A percentile compares a stretch with the other conserved stretches of the same genome.
Conservation (phyloP, 2,797 vertebrate genomes). For the Tinamus major region DNA sequence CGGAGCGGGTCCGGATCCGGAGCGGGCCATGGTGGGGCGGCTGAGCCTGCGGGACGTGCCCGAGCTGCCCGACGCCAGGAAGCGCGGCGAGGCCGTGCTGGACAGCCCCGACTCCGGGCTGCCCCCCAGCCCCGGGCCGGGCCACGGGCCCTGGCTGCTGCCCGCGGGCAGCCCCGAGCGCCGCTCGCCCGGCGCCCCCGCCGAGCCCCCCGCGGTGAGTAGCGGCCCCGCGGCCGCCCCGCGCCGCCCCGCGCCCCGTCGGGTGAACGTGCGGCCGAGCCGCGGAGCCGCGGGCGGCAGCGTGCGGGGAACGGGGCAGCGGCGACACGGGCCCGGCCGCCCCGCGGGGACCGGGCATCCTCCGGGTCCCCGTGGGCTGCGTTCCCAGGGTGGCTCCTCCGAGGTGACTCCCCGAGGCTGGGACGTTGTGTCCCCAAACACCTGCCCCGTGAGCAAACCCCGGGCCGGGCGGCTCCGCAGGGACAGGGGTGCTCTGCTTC, state of each 20-base stretch:
- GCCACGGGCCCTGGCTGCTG: constrained; percentile 82
- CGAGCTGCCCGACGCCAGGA: constrained; percentile 89
- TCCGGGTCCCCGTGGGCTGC: neutral
- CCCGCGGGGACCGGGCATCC: no score
- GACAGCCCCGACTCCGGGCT: constrained; percentile 95
- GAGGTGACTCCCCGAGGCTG: neutral
- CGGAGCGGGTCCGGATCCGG: neutral
- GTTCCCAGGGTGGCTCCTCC: neutral
- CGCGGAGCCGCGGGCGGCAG: no score
- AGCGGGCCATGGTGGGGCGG: constrained; percentile 88
- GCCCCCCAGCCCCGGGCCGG: constrained; percentile 90
- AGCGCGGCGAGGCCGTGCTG: constrained; percentile 87
- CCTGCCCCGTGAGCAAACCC: no score
- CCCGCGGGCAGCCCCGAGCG: constrained; percentile 63
- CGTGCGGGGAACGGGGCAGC: no score
- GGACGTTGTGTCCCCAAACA: neutral
- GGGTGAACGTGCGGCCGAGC: no score
- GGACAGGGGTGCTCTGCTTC: neutral
- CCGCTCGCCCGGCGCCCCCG: constrained; percentile 69
- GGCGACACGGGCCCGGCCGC: no score
- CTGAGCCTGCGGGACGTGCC: constrained; percentile 90
- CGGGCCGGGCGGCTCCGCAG: no score
- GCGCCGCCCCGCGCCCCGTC: neutral
- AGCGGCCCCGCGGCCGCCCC: constrained; percentile 61
- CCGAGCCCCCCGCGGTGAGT: constrained; percentile 77